A percentile compares a stretch with the other conserved stretches of the same genome.
Evolutionary conservation across 2,797 vertebrate species (phyloP).

Genomic region (Fratercula arctica): DNA sequence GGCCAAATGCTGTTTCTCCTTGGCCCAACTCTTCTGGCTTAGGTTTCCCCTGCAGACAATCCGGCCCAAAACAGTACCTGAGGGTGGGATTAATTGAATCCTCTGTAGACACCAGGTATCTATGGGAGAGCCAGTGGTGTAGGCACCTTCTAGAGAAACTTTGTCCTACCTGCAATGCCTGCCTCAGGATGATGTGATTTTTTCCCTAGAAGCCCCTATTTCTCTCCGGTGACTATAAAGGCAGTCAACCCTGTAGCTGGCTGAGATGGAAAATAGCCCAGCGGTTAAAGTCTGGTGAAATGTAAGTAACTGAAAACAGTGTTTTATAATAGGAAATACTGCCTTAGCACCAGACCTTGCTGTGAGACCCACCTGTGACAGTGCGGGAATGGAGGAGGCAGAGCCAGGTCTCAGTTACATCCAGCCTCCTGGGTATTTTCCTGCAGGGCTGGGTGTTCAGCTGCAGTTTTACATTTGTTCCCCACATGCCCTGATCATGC

Average conservation of each 20-base stretch:
- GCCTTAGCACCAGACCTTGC: constrained; percentile 12
- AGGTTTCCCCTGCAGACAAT: not conserved
- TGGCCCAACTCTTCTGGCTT: not conserved
- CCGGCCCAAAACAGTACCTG: not conserved
- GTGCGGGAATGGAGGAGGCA: not conserved
- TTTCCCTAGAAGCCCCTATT: not conserved
- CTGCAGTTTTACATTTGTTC: not conserved
- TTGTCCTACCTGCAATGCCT: not conserved
- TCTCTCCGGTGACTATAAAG: constrained; percentile 17
- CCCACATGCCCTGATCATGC: not conserved
- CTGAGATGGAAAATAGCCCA: constrained; percentile 24
- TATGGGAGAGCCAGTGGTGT: not conserved
- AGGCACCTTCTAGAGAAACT: not conserved
- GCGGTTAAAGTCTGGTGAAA: constrained; percentile 20
- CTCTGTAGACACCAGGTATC: not conserved
- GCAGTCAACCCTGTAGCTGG: not conserved
- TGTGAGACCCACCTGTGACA: constrained; percentile 36
- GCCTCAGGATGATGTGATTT: not conserved
- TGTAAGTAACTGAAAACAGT: constrained; percentile 33
- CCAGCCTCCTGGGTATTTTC: not conserved
- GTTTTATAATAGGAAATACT: constrained; percentile 53
- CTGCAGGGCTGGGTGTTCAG: not conserved
- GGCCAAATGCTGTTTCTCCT: not conserved
- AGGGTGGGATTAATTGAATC: not conserved
- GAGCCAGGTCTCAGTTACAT: not conserved